Percentiles rank a stretch among this genome's conserved stretches.
Conservation (phyloP, 2,888 invertebrate species). For the Lottia gigantea region DNA sequence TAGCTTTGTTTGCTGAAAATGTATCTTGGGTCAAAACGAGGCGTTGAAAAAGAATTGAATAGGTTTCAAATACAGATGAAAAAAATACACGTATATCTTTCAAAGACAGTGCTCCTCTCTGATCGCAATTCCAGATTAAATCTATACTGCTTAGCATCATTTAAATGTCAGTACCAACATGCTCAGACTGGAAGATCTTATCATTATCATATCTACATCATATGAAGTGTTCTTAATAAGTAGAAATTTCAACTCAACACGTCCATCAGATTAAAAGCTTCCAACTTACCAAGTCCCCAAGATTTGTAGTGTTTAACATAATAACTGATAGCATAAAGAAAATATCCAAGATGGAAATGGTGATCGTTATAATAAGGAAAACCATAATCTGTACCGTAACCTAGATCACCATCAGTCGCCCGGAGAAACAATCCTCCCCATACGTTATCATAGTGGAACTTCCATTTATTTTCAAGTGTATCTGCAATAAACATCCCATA, state of each 20-base stretch:
- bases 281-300: slow-evolving; percentile 44
- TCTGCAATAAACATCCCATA: slow-evolving; percentile 29
- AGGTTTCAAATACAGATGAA: neutral
- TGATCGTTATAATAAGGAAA: slow-evolving; percentile 57
- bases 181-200: no score
- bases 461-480: slow-evolving; percentile 42
- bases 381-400: slow-evolving; percentile 48
- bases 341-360: slow-evolving; percentile 57
- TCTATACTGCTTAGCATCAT: no score
- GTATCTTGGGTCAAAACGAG: no score
- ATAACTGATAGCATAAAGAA: slow-evolving; percentile 51
- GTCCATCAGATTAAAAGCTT: no score
- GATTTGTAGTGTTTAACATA: slow-evolving; percentile 43
- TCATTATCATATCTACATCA: no score
- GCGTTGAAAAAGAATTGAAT: no score
- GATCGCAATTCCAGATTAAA: no score
- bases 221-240: no score
- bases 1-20: slow-evolving; percentile 42
- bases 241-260: no score
- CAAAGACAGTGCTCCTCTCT: no score
- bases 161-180: no score
- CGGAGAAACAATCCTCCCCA: slow-evolving; percentile 54
- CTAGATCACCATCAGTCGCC: slow-evolving; percentile 38
- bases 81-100: no score
- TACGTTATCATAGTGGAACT: slow-evolving; percentile 52